Evolutionary conservation across 2,113 vertebrate genomes (phyloP).

Genomic region (Sarotherodon lohbergeri): DNA sequence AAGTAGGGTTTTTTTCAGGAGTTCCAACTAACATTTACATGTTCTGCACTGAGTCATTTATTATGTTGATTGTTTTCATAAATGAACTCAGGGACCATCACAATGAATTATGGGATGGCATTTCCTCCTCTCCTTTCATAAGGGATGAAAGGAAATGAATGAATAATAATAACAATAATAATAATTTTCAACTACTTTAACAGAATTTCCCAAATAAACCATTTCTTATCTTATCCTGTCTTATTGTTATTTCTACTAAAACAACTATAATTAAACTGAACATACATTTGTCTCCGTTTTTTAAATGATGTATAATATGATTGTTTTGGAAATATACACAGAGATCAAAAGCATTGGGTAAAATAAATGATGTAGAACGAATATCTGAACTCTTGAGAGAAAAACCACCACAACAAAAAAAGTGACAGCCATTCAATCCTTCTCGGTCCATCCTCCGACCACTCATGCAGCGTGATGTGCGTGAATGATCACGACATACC

Average conservation of each 20-base stretch:
- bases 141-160: neutral
- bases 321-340: neutral
- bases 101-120: neutral
- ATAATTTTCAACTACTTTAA: neutral
- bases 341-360: neutral
- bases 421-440: neutral
- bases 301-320: neutral
- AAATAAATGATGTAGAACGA: neutral
- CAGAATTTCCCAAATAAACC: neutral
- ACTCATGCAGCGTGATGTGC: neutral
- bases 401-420: neutral
- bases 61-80: neutral
- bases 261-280: neutral
- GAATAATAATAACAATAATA: neutral
- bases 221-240: neutral
- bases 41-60: neutral
- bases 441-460: neutral
- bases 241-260: neutral
- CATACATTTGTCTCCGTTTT: neutral
- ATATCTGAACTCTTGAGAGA: neutral
- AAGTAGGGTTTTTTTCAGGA: neutral
- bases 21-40: neutral
- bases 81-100: neutral
- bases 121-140: neutral
- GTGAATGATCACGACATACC: constrained; percentile 12